Evolutionary conservation across 2,797 vertebrate genomes (phyloP).

Genomic region (Scolopax bukidnonensis): DNA sequence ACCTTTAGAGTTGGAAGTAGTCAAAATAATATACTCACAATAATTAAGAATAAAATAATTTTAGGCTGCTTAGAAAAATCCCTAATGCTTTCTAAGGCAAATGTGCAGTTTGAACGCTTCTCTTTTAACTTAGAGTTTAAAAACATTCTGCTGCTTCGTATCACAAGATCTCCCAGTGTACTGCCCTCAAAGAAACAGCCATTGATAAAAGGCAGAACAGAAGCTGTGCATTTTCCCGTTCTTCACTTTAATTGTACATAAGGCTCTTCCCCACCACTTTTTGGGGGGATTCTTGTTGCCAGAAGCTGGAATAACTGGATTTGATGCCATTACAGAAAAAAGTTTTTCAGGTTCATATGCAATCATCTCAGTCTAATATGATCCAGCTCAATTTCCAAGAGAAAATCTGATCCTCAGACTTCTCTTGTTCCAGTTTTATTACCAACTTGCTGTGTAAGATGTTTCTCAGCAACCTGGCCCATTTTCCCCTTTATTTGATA

Average conservation of each 20-base stretch:
- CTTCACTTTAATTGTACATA: not conserved
- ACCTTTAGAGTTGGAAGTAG: not conserved
- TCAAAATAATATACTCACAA: not conserved
- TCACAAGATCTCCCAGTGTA: not conserved
- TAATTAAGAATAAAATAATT: not conserved
- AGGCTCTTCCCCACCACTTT: not conserved
- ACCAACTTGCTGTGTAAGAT: not conserved
- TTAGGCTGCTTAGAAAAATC: not conserved
- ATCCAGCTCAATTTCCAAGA: conserved; percentile 14
- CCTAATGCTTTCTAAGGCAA: not conserved
- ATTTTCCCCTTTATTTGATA: not conserved
- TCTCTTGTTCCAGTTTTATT: not conserved
- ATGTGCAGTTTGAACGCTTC: not conserved
- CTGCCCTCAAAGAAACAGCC: not conserved
- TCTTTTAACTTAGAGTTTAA: conserved; percentile 5
- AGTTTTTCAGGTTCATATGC: not conserved
- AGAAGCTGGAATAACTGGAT: conserved; percentile 9
- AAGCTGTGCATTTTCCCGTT: not conserved
- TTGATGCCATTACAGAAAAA: not conserved
- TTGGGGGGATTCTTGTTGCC: not conserved
- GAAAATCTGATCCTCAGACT: not conserved
- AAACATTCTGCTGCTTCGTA: not conserved
- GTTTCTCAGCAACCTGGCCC: not conserved
- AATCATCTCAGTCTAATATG: not conserved
- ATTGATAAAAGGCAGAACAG: conserved; percentile 11